Evolutionary conservation across 2,888 invertebrate species (phyloP).

Genomic region (Tetragonisca angustula): DNA sequence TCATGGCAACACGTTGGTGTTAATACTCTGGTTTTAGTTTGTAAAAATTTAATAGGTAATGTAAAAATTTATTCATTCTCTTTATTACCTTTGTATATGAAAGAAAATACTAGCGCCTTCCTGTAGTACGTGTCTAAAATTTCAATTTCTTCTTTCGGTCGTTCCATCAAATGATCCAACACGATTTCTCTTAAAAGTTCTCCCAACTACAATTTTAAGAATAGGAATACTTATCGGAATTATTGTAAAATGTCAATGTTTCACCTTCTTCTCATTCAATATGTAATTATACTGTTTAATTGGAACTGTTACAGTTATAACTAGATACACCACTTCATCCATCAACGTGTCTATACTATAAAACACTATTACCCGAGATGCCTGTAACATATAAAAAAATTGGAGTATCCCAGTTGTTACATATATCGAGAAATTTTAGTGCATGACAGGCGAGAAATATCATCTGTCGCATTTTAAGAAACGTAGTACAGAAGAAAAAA

Average conservation of each 20-base stretch:
- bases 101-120: neutral
- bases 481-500: no score
- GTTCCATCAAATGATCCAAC: neutral
- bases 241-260: neutral
- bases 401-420: no score
- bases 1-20: no score
- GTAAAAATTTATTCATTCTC: neutral
- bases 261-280: neutral
- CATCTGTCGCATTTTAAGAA: no score
- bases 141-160: constrained; percentile 3
- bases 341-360: neutral
- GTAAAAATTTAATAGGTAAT: neutral
- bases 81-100: constrained; percentile 13
- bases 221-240: neutral
- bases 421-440: neutral
- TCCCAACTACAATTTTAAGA: neutral
- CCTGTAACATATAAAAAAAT: neutral
- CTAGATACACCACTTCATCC: neutral
- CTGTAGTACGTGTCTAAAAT: constrained; percentile 4
- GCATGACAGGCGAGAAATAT: neutral
- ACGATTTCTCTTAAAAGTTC: constrained; percentile 2
- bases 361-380: neutral
- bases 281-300: constrained; percentile 10
- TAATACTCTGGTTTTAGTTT: no score
- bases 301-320: neutral